Conservation (phyloP, 2,888 invertebrate species). For the Hermaeophaga mercurialis region DNA sequence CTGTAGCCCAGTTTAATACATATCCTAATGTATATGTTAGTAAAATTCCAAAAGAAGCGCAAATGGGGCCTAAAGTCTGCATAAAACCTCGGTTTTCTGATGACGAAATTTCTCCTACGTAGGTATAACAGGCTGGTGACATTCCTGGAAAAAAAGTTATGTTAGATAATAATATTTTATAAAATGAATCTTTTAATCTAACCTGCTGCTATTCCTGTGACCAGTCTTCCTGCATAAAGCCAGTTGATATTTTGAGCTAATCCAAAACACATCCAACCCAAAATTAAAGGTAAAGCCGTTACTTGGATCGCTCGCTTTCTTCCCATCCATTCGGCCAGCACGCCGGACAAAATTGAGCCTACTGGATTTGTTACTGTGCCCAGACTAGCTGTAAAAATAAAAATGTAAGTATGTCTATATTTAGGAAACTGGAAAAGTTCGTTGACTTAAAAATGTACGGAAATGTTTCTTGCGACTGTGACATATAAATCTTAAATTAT, state of each 20-base stretch:
- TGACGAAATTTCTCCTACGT: conserved; percentile 72
- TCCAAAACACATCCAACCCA: conserved; percentile 73
- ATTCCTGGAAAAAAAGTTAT: conserved; percentile 61
- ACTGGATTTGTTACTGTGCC: conserved; percentile 75
- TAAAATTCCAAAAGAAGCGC: conserved; percentile 74
- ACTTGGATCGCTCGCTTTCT: conserved; percentile 68
- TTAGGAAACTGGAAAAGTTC: too few relatives aligned
- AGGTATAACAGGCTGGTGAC: conserved; percentile 71
- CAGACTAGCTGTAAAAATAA: conserved; percentile 64
- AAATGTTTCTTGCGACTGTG: background rate
- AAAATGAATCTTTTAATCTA: conserved; percentile 34
- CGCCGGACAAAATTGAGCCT: conserved; percentile 71
- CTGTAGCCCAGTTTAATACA: conserved; percentile 68
- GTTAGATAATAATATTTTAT: too few relatives aligned
- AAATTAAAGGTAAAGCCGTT: conserved; percentile 69
- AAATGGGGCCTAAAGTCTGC: conserved; percentile 71
- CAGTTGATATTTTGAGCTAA: conserved; percentile 66
- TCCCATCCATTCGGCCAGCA: conserved; percentile 71
- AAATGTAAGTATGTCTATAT: too few relatives aligned
- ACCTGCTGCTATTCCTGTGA: conserved; percentile 74
- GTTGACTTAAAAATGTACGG: conserved; percentile 20
- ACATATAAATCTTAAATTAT: background rate
- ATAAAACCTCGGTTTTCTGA: conserved; percentile 71
- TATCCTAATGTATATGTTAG: conserved; percentile 72
- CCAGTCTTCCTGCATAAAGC: conserved; percentile 70